Evolutionary conservation across 2,888 invertebrate species (phyloP).

Genomic region (Helobdella robusta): DNA sequence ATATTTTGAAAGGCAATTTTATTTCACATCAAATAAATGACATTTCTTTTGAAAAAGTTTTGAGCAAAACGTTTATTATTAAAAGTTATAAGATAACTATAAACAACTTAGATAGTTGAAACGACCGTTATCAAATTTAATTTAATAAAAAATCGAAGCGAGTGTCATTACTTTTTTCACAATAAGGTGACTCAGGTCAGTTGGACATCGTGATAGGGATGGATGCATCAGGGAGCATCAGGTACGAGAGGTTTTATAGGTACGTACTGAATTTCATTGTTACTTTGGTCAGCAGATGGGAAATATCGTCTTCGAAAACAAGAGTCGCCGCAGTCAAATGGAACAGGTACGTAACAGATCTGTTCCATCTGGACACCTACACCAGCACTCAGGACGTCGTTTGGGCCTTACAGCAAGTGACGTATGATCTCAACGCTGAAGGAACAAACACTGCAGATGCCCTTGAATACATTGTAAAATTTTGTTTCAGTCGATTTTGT

Average conservation of each 20-base stretch:
- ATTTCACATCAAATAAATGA: too few relatives aligned
- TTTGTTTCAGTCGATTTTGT: too few relatives aligned
- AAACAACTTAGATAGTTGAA: too few relatives aligned
- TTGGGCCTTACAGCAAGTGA: conserved; percentile 10
- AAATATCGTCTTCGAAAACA: conserved; percentile 20
- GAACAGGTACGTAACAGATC: not conserved
- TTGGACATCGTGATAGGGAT: conserved; percentile 23
- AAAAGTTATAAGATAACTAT: not conserved
- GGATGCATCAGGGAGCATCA: conserved; percentile 25
- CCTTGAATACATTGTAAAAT: conserved; percentile 14
- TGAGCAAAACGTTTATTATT: too few relatives aligned
- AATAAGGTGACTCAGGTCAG: conserved; percentile 7
- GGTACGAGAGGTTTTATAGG: conserved; percentile 8
- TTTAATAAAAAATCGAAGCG: too few relatives aligned
- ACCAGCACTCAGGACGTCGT: conserved; percentile 10
- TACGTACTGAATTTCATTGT: conserved; percentile 19
- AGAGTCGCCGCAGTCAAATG: conserved; percentile 19
- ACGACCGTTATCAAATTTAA: too few relatives aligned
- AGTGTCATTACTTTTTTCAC: not conserved
- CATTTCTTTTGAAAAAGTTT: too few relatives aligned
- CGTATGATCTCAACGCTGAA: not conserved
- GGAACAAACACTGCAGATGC: conserved; percentile 21
- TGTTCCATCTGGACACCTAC: conserved; percentile 16
- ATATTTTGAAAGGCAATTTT: too few relatives aligned
- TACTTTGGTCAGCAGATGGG: conserved; percentile 3